Conservation (phyloP, 2,797 vertebrate species). For the Selene dorsalis region DNA sequence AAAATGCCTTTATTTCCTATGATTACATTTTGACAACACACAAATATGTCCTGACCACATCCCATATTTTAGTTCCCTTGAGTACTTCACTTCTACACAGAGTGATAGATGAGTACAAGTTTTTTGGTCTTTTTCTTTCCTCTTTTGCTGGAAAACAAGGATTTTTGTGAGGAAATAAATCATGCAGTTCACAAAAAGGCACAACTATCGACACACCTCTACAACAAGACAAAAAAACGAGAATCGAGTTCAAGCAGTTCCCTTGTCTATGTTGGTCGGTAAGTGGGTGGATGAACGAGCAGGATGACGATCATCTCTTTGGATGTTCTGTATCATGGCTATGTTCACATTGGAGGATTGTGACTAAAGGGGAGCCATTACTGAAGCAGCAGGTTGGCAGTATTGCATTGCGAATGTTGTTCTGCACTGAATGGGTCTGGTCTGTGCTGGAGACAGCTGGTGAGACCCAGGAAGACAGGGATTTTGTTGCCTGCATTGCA, state of each 20-base stretch:
- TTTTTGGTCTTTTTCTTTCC: constrained; percentile 56
- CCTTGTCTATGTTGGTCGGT: constrained; percentile 55
- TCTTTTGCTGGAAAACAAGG: constrained; percentile 72
- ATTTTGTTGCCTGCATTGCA: constrained; percentile 85
- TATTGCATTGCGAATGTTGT: constrained; percentile 77
- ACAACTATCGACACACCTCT: constrained; percentile 78
- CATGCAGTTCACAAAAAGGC: constrained; percentile 84
- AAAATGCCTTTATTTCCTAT: constrained; percentile 86
- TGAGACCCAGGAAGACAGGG: constrained; percentile 82
- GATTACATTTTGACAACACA: constrained; percentile 79
- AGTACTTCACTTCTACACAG: constrained; percentile 71
- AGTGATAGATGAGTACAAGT: constrained; percentile 71
- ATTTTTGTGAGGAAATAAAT: constrained; percentile 70
- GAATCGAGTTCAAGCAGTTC: constrained; percentile 58
- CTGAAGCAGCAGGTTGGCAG: constrained; percentile 77
- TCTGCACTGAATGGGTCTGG: constrained; percentile 66
- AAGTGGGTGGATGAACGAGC: constrained; percentile 21
- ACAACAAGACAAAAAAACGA: constrained; percentile 74
- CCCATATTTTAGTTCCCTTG: constrained; percentile 73
- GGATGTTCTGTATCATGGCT: constrained; percentile 68
- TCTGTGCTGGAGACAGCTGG: constrained; percentile 52
- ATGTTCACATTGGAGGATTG: constrained; percentile 43
- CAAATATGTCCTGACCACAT: constrained; percentile 74
- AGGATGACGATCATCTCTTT: constrained; percentile 63
- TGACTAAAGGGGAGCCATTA: constrained; percentile 59